Evolutionary conservation across 2,888 invertebrate genomes (phyloP).

Genomic region (Schizotus pectinicornis): DNA sequence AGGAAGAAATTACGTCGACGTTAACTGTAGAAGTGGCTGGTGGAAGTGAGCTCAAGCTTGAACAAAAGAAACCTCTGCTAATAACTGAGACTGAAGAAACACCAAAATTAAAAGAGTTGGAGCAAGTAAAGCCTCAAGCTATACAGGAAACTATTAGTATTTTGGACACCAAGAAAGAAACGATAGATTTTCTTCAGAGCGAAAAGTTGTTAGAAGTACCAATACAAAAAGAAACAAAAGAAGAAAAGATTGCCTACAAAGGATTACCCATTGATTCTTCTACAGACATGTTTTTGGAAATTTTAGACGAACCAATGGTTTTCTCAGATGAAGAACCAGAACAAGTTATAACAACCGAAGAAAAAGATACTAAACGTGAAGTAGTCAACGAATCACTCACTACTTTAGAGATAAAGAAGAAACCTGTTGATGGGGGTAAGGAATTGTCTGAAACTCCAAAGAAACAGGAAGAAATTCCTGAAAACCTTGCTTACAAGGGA

Average conservation of each 20-base stretch:
- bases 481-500: conserved; percentile 27
- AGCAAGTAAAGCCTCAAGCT: neutral
- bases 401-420: conserved; percentile 18
- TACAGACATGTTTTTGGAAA: conserved; percentile 15
- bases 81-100: neutral
- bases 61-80: no score
- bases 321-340: conserved; percentile 23
- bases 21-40: no score
- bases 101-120: neutral
- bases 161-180: conserved; percentile 2
- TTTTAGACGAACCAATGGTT: conserved; percentile 33
- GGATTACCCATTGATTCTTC: conserved; percentile 33
- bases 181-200: neutral
- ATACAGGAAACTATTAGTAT: neutral
- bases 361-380: neutral
- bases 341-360: neutral
- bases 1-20: neutral
- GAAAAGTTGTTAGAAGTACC: neutral
- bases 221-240: neutral
- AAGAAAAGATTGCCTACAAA: conserved; percentile 30
- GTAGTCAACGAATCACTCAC: conserved; percentile 15
- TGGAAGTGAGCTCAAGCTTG: neutral
- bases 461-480: conserved; percentile 2
- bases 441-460: no score
- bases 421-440: no score